Evolutionary conservation across 2,888 invertebrate genomes (phyloP).

Genomic region (Bombylius major): DNA sequence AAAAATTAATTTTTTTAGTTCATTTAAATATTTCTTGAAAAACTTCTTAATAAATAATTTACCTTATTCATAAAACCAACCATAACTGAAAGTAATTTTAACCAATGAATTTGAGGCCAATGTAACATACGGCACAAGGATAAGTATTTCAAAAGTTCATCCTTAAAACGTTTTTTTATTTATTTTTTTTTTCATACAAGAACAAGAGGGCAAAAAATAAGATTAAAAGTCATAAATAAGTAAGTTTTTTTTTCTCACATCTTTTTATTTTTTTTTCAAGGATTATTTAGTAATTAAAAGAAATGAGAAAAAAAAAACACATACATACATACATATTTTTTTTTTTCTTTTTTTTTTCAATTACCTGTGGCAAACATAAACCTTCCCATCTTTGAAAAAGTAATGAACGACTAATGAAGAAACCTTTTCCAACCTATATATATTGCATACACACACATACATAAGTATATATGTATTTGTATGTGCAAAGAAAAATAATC

Average conservation of each 20-base stretch:
- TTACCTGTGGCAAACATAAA: conserved; percentile 25
- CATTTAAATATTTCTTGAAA: no score
- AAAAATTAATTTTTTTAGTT: background rate
- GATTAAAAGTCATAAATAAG: no score
- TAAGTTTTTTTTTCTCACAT: no score
- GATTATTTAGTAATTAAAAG: no score
- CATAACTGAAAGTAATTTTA: conserved; percentile 62
- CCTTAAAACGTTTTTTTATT: conserved; percentile 9
- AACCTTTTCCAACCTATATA: conserved; percentile 23
- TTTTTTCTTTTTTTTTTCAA: background rate
- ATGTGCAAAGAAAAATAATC: background rate
- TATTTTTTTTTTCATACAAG: background rate
- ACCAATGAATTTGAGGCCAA: conserved; percentile 46
- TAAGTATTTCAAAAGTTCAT: conserved; percentile 44
- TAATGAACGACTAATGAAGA: conserved; percentile 22
- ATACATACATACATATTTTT: background rate
- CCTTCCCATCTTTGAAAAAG: conserved; percentile 32
- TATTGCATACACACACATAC: no score
- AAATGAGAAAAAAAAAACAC: background rate
- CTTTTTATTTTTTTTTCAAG: no score
- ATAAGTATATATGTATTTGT: background rate
- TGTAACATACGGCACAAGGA: conserved; percentile 47
- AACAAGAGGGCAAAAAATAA: background rate
- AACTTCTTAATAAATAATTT: conserved; percentile 13
- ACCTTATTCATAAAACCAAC: conserved; percentile 54